phyloP scores from a whole-genome alignment of 2,113 vertebrate species.

The Chaetura pelagica region DNA sequence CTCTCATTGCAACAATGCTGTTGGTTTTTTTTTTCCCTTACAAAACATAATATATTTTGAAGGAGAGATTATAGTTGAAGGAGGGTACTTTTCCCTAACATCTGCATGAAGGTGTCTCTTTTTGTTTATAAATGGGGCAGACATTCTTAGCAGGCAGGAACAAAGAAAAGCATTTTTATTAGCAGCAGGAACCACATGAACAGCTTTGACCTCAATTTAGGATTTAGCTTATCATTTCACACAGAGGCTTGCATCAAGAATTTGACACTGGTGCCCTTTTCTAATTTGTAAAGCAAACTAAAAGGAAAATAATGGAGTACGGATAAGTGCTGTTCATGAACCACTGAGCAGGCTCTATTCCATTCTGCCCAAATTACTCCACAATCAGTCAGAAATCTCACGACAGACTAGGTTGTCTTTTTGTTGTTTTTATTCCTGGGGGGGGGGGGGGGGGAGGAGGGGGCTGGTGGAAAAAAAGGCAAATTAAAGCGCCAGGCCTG shows the following conservation, averaged over 20 bases:
- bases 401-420: slow-evolving; percentile 63
- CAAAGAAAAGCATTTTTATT: slow-evolving; percentile 68
- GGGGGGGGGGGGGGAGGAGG: no score
- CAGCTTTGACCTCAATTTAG: slow-evolving; percentile 72
- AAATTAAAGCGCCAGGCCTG: slow-evolving; percentile 10
- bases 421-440: slow-evolving; percentile 62
- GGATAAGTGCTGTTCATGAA: slow-evolving; percentile 72
- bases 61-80: neutral
- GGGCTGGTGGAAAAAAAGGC: neutral
- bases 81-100: neutral
- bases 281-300: slow-evolving; percentile 78
- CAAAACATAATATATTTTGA: neutral
- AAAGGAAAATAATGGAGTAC: slow-evolving; percentile 64
- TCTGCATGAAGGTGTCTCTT: slow-evolving; percentile 30
- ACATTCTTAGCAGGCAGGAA: slow-evolving; percentile 61
- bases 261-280: slow-evolving; percentile 72
- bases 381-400: slow-evolving; percentile 71
- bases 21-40: neutral
- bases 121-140: slow-evolving; percentile 60
- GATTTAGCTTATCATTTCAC: slow-evolving; percentile 74
- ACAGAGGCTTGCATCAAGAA: slow-evolving; percentile 70
- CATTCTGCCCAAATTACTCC: slow-evolving; percentile 68
- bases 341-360: slow-evolving; percentile 71
- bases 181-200: slow-evolving; percentile 69
- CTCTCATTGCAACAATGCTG: neutral